Evolutionary conservation across 2,797 vertebrate genomes (phyloP).

Genomic region (Prionace glauca): DNA sequence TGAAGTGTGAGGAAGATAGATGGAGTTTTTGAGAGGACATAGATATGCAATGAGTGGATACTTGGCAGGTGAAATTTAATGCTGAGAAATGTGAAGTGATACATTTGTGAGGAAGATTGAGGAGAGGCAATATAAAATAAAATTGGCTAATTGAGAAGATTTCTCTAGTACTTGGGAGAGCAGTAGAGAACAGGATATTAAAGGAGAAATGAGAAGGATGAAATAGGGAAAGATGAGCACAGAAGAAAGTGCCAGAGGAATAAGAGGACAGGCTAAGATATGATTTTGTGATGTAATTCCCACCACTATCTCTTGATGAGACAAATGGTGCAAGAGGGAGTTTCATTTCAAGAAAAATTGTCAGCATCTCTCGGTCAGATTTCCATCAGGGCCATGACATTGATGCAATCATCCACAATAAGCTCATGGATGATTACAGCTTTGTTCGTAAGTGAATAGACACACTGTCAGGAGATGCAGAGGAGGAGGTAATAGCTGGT

Average conservation of each 20-base stretch:
- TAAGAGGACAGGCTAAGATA: neutral
- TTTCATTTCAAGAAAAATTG: neutral
- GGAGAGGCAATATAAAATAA: neutral
- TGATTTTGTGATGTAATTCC: neutral
- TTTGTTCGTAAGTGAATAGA: neutral
- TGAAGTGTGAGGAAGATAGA: neutral
- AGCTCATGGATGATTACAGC: neutral
- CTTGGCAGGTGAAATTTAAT: neutral
- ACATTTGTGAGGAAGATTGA: neutral
- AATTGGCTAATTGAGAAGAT: neutral
- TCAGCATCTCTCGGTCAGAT: neutral
- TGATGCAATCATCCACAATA: neutral
- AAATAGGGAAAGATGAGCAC: neutral
- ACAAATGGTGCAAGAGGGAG: neutral
- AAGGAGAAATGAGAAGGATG: neutral
- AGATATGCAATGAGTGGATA: neutral
- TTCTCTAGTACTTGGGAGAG: neutral
- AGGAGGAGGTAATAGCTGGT: neutral
- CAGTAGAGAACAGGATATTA: neutral
- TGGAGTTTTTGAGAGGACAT: neutral
- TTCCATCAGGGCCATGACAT: neutral
- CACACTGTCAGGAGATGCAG: neutral
- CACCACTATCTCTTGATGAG: neutral
- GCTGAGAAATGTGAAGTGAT: neutral
- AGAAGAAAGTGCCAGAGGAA: neutral